Conservation (phyloP, 2,888 invertebrate genomes). For the Tridacna crocea region DNA sequence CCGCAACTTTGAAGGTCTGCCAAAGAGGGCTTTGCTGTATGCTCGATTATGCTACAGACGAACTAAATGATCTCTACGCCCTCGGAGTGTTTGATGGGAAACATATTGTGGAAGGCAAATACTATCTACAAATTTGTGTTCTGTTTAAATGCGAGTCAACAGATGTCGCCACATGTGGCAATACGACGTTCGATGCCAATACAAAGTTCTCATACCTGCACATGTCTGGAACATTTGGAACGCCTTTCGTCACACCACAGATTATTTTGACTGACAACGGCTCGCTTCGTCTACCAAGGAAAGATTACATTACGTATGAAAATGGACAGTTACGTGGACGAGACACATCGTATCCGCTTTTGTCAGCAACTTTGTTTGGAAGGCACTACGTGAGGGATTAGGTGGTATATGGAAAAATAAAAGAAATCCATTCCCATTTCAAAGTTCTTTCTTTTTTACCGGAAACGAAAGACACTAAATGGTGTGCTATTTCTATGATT, state of each 20-base stretch:
- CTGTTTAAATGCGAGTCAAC: slow-evolving; percentile 34
- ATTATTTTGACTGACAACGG: slow-evolving; percentile 33
- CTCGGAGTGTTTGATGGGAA: slow-evolving; percentile 76
- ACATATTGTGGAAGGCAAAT: slow-evolving; percentile 68
- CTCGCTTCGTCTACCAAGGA: neutral
- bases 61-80: slow-evolving; percentile 63
- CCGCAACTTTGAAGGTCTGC: slow-evolving; percentile 65
- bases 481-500: too few species aligned
- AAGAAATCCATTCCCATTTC: too few species aligned
- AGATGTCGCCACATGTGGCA: slow-evolving; percentile 27
- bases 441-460: too few species aligned
- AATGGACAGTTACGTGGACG: neutral
- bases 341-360: neutral
- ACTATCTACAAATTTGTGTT: slow-evolving; percentile 40
- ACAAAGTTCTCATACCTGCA: slow-evolving; percentile 39
- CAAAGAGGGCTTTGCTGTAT: slow-evolving; percentile 71
- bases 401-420: neutral
- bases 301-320: neutral
- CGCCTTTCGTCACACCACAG: slow-evolving; percentile 46
- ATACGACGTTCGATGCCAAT: slow-evolving; percentile 16
- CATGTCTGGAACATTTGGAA: slow-evolving; percentile 44
- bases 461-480: too few species aligned
- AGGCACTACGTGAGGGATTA: slow-evolving; percentile 15
- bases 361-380: slow-evolving; percentile 3
- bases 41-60: slow-evolving; percentile 52